A percentile compares a stretch with the other conserved stretches of the same genome.
phyloP scores from a whole-genome alignment of 2,888 invertebrate genomes.

The Thyatira batis region DNA sequence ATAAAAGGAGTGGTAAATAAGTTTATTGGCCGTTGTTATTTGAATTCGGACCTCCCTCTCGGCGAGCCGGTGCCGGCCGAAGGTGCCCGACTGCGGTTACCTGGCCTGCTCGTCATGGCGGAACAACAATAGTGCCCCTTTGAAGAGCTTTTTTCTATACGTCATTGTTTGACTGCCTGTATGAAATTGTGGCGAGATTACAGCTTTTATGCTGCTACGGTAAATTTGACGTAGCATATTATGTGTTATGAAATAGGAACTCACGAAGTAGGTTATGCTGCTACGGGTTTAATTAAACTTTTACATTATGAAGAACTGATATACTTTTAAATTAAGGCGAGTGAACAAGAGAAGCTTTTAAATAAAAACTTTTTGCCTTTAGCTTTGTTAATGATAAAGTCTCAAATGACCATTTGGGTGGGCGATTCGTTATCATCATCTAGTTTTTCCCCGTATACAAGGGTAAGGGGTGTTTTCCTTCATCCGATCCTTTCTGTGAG shows the following conservation, averaged over 20 bases:
- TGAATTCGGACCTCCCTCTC: constrained; percentile 29
- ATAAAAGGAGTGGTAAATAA: constrained; percentile 42
- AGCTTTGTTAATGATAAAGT: too few relatives aligned
- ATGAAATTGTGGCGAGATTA: neutral
- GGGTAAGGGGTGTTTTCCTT: too few relatives aligned
- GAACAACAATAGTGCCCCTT: neutral
- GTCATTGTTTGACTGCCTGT: neutral
- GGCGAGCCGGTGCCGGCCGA: neutral
- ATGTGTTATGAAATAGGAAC: neutral
- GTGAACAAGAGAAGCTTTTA: too few relatives aligned
- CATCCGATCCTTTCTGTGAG: too few relatives aligned
- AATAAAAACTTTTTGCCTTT: too few relatives aligned
- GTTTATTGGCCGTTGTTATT: constrained; percentile 41
- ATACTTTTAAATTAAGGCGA: too few relatives aligned
- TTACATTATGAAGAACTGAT: too few relatives aligned
- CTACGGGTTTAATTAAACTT: too few relatives aligned
- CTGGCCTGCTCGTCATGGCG: neutral
- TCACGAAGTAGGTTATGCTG: neutral
- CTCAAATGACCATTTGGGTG: too few relatives aligned
- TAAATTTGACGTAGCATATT: neutral
- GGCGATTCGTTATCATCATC: too few relatives aligned
- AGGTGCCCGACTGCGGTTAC: neutral
- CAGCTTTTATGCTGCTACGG: neutral
- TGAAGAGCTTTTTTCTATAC: neutral
- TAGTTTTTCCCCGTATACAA: too few relatives aligned